These are phyloP conservation scores for Portevinia maculata DNA, from an alignment of 2,888 invertebrate species.

Conservation along the genomic window DNA sequence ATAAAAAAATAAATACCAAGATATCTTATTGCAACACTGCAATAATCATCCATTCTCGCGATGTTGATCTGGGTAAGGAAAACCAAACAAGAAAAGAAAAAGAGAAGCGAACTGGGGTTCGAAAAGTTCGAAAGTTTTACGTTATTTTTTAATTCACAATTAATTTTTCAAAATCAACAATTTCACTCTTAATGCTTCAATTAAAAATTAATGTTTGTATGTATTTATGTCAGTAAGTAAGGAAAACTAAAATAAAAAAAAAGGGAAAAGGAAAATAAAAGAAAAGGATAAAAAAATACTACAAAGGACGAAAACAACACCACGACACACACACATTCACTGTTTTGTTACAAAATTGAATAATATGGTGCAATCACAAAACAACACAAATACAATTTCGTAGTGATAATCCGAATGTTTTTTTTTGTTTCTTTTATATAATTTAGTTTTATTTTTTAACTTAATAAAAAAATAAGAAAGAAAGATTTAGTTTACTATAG, in stretches of 20 bases:
- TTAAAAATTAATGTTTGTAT: constrained; percentile 32
- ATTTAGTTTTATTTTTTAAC: constrained; percentile 14
- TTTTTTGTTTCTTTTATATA: constrained; percentile 11
- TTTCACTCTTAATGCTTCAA: constrained; percentile 22
- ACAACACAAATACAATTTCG: constrained; percentile 65
- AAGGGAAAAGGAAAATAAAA: constrained; percentile 19
- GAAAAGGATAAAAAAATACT: constrained; percentile 40
- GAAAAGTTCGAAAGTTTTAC: too few species aligned
- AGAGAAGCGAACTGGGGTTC: too few species aligned
- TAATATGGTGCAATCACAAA: constrained; percentile 59
- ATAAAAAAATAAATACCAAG: too few species aligned
- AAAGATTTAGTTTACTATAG: constrained; percentile 31
- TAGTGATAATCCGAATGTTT: constrained; percentile 39
- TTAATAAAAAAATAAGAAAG: constrained; percentile 32
- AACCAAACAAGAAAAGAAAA: too few species aligned
- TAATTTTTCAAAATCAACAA: constrained; percentile 41
- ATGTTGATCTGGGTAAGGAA: too few species aligned
- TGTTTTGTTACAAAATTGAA: constrained; percentile 18
- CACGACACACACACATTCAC: constrained; percentile 64
- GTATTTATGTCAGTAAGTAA: constrained; percentile 32
- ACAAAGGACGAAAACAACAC: constrained; percentile 55
- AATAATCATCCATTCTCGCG: too few species aligned
- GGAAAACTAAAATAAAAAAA: constrained; percentile 19
- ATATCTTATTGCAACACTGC: too few species aligned
- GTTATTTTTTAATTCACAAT: too few species aligned